Evolutionary conservation across 2,888 invertebrate genomes (phyloP), one percentile per base, ranked within the genome.

Genomic region (Drosophila falleni): DNA sequence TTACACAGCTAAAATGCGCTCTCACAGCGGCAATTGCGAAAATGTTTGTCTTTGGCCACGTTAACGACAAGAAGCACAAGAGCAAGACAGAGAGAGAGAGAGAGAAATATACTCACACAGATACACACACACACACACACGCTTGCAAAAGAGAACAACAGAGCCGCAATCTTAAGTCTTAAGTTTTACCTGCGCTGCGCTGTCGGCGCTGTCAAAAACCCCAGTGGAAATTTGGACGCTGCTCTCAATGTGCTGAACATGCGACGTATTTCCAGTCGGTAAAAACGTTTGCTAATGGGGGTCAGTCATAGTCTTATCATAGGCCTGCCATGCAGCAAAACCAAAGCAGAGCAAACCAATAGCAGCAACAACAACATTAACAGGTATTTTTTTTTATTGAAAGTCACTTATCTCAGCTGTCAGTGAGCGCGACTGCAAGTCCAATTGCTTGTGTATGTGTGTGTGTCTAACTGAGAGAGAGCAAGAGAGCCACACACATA

Each of bases 321-420:
- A 78, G 74, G 49, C 42, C 51, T 62, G 58, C 50, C 50, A 39
- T 46, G 31, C 54, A 62, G 50, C 50, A 44, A 55, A 50, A 65
- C 54, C 63, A 70, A 61, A 74, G 77, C 66, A 69, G 64, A 79
- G 70, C 67, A 74, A 68, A 74, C 49, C 70, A 78, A 66, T 47
- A 66, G 23, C 60, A 73, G 58, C 62, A 61, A n/a, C 69, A 65
- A 64, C 53, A 61, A 63, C 74, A 74, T 46, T 76, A 86, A 87
- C 87, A 86, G 82, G 82, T 83, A 83, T 86, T 71, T 82, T 86
- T 86, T 71, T 82, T 77, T 80, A 79, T 78, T 80, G 88, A 87
- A 89, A 84, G 80, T 84, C 74, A 75, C 72, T 71, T 73, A 89
- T 84, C 81, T 79, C 67, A 82, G 76, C 76, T 78, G 79, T 77